Evolutionary conservation across 2,888 invertebrate genomes (phyloP), one percentile per base, ranked within the genome.

Genomic region (Sphecodes monilicornis): DNA sequence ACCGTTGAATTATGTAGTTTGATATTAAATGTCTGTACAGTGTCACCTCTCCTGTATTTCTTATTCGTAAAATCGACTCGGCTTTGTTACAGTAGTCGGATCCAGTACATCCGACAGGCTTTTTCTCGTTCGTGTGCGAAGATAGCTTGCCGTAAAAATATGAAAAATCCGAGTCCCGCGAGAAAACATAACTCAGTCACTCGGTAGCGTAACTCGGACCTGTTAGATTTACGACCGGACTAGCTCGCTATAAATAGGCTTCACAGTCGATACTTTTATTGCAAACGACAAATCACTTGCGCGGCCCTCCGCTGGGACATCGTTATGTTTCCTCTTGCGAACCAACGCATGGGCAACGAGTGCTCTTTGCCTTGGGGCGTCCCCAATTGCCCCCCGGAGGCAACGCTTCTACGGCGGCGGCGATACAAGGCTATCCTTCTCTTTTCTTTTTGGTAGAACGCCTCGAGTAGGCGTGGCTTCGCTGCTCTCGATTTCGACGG

Each of bases 11-110:
- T n/a, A 36, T 36, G 66, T 11, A n/a, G 22, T 66, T 36, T 36
- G 66, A 66, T 66, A 66, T 66, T 66, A 36, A 66, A 66, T 1
- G 36, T 36, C 66, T 66, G 66, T 66, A 32, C 66, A 39, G 22
- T 36, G 22, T 66, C 36, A 29, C 36, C 32, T 60, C 16, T 60
- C 4, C 16, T 29, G n/a, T 26, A 3, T 26, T 60, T 60, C 5
- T 60, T 29, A 11, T 60, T 41, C 16, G 29, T 16, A 60, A 60
- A 60, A 60, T 60, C 16, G 29, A 32, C 22, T 39, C 36, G 22
- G 11, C 4, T 64, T 32, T 16, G 3, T 64, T 1, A 22, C 10
- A 8, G 22, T 6, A 5, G 60, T 16, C 32, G 29, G 29, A 29
- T 29, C 60, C 16, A 32, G 60, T 29, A 26, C 18, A 8, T 64